A percentile compares a stretch with the other conserved stretches of the same genome.
Conservation (phyloP, 2,888 invertebrate species). For the Sycophila texana region DNA sequence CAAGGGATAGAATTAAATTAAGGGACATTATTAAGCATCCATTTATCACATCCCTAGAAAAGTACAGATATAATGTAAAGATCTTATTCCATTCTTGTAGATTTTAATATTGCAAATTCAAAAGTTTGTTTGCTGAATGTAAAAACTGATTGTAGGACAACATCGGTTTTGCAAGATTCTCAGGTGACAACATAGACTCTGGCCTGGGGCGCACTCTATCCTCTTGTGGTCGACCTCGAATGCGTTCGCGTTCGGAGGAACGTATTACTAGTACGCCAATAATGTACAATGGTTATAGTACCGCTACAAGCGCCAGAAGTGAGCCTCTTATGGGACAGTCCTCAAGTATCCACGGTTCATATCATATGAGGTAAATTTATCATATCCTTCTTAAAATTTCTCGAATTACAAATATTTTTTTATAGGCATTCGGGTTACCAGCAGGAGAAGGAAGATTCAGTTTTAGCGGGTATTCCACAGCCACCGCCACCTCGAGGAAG, state of each 20-base stretch:
- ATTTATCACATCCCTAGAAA: constrained; percentile 77
- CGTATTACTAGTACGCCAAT: constrained; percentile 63
- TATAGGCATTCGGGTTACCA: constrained; percentile 38
- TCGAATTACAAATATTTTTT: background rate
- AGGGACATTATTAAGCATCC: constrained; percentile 87
- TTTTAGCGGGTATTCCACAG: constrained; percentile 64
- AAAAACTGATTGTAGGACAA: constrained; percentile 74
- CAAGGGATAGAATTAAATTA: constrained; percentile 87
- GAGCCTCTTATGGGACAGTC: constrained; percentile 63
- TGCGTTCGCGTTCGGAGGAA: constrained; percentile 71
- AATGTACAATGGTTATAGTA: constrained; percentile 60
- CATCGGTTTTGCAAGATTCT: constrained; percentile 58
- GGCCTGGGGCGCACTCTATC: constrained; percentile 72
- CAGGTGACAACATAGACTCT: constrained; percentile 68
- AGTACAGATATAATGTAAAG: constrained; percentile 63
- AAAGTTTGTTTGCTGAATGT: constrained; percentile 57
- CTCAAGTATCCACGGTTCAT: constrained; percentile 26
- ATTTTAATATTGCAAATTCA: constrained; percentile 75
- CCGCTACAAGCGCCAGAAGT: constrained; percentile 69
- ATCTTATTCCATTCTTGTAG: constrained; percentile 65
- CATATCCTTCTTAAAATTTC: too few relatives aligned
- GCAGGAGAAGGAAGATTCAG: constrained; percentile 57
- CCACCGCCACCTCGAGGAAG: constrained; percentile 60
- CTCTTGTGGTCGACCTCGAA: constrained; percentile 66
- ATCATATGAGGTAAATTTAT: constrained; percentile 35